Percentiles rank a stretch among this genome's conserved stretches.
These are phyloP conservation scores for Montipora capricornis DNA, from an alignment of 64 coral and sea anemone genomes.

Conservation along the genomic window DNA sequence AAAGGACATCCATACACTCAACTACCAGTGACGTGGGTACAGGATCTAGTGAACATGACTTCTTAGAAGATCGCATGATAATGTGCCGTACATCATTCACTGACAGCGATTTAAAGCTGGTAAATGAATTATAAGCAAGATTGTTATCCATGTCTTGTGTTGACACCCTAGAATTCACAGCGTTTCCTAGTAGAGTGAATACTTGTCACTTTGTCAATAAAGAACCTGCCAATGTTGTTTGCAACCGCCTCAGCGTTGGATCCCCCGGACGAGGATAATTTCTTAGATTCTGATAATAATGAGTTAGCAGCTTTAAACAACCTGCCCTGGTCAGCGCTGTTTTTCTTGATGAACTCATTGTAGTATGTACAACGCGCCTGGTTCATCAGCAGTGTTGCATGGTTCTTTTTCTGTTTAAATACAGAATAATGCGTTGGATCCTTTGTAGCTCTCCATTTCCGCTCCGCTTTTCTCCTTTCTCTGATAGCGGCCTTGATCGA, in stretches of 20 bases:
- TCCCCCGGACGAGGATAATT: neutral
- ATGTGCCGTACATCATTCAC: too few species aligned
- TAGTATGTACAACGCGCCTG: conserved; percentile 9
- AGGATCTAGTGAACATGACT: too few species aligned
- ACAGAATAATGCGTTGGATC: neutral
- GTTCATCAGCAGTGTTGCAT: neutral
- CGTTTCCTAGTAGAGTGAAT: too few species aligned
- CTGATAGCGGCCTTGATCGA: conserved; percentile 13
- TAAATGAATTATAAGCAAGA: too few species aligned
- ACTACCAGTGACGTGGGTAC: too few species aligned
- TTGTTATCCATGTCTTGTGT: neutral
- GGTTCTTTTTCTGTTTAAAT: conserved; percentile 26
- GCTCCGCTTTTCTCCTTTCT: conserved; percentile 28
- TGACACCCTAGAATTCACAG: neutral
- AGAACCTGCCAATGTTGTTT: conserved; percentile 1
- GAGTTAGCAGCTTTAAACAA: neutral
- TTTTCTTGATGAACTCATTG: conserved; percentile 42
- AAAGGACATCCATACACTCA: too few species aligned
- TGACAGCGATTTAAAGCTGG: too few species aligned
- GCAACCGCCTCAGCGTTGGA: neutral
- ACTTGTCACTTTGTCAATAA: neutral
- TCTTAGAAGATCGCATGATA: too few species aligned
- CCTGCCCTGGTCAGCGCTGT: conserved; percentile 12
- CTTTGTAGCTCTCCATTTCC: conserved; percentile 22
- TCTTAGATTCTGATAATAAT: neutral